These are phyloP conservation scores for Liopterus haemorrhoidalis DNA, from an alignment of 2,888 invertebrate species.

Conservation along the genomic window DNA sequence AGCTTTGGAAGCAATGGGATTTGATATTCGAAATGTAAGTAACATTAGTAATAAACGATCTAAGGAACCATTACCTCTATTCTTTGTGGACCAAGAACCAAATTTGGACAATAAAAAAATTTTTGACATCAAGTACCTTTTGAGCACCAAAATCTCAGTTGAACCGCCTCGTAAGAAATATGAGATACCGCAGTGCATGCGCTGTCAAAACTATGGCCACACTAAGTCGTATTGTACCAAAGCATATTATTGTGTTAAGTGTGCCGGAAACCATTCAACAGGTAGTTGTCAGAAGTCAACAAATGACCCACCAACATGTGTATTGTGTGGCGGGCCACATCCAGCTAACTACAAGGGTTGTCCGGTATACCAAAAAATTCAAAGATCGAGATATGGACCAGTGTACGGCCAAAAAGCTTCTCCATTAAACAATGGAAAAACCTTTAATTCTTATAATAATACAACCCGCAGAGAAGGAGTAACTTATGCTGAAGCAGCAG, in stretches of 20 bases:
- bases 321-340: slow-evolving; percentile 2
- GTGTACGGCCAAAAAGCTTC: too few relatives aligned
- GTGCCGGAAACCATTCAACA: slow-evolving; percentile 16
- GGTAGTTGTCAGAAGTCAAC: slow-evolving; percentile 11
- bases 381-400: slow-evolving; percentile 11
- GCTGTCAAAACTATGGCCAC: slow-evolving; percentile 24
- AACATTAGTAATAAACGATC: slow-evolving; percentile 3
- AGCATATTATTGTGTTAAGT: slow-evolving; percentile 19
- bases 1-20: neutral
- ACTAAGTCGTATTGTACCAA: slow-evolving; percentile 20
- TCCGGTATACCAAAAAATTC: slow-evolving; percentile 4
- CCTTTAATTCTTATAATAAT: too few relatives aligned
- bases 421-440: too few relatives aligned
- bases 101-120: slow-evolving; percentile 13
- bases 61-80: too few relatives aligned
- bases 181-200: slow-evolving; percentile 17
- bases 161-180: slow-evolving; percentile 18
- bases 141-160: slow-evolving; percentile 16
- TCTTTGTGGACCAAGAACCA: slow-evolving; percentile 24
- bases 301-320: neutral
- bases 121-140: neutral
- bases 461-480: too few relatives aligned
- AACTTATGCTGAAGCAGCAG: neutral
- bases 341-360: slow-evolving; percentile 11
- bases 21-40: neutral